Evolutionary conservation across 2,797 vertebrate genomes (phyloP), one percentile per base, ranked within the genome.

Genomic region (Rhadinocentrus ornatus): DNA sequence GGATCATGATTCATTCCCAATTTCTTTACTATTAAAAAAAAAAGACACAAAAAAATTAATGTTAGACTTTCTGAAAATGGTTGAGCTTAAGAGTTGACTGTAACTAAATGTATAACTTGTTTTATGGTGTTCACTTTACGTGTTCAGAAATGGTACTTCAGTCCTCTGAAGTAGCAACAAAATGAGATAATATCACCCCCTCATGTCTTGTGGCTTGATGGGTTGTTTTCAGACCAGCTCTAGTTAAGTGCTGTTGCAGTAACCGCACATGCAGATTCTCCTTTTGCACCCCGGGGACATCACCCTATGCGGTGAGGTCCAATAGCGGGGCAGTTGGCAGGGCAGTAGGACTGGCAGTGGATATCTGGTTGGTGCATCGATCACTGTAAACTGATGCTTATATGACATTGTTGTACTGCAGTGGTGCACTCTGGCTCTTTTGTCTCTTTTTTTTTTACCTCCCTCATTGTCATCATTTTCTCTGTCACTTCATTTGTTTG

Each of bases 361-460:
- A 63, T 75, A 67, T 84, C 72, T 69, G 78, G 78, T 73, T 73
- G 80, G 82, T 80, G 13, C 68, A 92, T 93, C 67, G 87, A 91
- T 91, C 83, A 77, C 66, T 78, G 93, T 88, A 92, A 93, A 71
- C 76, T 50, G 79, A 93, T 90, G 82, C 89, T 76, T 57, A 62
- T 79, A 73, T 91, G 89, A 91, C 90, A 90, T 83, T 88, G 88
- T 83, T 77, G 68, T 82, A 64, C 67, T 83, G 82, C 75, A 74
- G 69, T 62, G 48, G 64, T 75, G 78, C 70, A 66, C 55, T 63
- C 75, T 50, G 31, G 55, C 71, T 70, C 62, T 54, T 57, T 62
- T 77, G 39, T 55, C 20, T 54, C 44, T 59, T 65, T 54, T 59
- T 65, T 54, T 69, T 9, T 29, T 57, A 3, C 69, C 26, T 4